Evolutionary conservation across 2,888 invertebrate genomes (phyloP).

Genomic region (Tachina lurida): DNA sequence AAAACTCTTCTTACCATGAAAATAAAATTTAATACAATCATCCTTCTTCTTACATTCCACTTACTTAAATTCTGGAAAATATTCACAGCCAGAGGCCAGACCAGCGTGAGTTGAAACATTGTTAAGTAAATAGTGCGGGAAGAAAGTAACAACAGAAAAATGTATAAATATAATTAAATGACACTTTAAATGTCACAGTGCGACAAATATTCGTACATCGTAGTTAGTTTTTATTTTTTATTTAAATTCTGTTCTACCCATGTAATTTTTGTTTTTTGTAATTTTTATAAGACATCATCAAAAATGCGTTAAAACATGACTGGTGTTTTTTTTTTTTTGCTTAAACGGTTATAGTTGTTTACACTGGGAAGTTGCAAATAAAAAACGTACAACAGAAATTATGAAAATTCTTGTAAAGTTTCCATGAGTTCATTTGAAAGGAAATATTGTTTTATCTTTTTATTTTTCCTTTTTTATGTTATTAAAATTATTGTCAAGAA

Average conservation of each 20-base stretch:
- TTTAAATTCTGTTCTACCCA: slow-evolving; percentile 27
- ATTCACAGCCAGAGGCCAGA: slow-evolving; percentile 9
- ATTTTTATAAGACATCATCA: slow-evolving; percentile 44
- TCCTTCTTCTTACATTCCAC: slow-evolving; percentile 17
- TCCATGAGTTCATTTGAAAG: neutral
- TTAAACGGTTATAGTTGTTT: slow-evolving; percentile 39
- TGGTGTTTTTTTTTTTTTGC: slow-evolving; percentile 19
- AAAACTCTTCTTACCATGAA: slow-evolving; percentile 16
- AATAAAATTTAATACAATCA: slow-evolving; percentile 19
- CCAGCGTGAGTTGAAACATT: slow-evolving; percentile 10
- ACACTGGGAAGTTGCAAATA: slow-evolving; percentile 32
- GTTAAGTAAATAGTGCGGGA: slow-evolving; percentile 12
- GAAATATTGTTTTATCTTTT: no score
- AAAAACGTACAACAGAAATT: neutral
- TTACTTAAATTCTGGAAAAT: slow-evolving; percentile 29
- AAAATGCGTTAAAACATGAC: slow-evolving; percentile 52
- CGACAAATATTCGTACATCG: slow-evolving; percentile 40
- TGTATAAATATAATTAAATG: slow-evolving; percentile 58
- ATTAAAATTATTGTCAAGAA: neutral
- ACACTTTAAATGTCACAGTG: slow-evolving; percentile 59
- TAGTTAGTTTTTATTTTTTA: slow-evolving; percentile 11
- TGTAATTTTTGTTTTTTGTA: slow-evolving; percentile 10
- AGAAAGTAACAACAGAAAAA: slow-evolving; percentile 35
- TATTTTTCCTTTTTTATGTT: no score
- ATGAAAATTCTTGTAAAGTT: slow-evolving; percentile 19